Base-by-base conservation (phyloP, 2,888 invertebrate species). In the Elmis aenea region DNA sequence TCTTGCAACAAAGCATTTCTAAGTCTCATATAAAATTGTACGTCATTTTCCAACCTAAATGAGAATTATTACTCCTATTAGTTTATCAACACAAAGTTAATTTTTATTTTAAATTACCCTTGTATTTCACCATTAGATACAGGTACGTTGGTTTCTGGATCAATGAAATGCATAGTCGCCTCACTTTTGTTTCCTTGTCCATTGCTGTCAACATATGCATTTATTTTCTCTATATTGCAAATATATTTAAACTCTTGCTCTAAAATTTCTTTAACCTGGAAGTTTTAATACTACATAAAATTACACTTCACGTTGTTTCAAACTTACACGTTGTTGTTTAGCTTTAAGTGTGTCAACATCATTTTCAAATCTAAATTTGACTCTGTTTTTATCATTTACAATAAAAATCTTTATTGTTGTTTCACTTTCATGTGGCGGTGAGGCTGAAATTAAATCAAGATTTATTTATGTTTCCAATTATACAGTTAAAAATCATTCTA, bases 171-270 rank as follows among this genome's bases (percentile, higher is more conserved):
- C 9, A 75, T 71, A 27, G 69, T 67, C 26, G 78, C 70, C 38
- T 72, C 70, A 0, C 75, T 75, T 35, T 57, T 45, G 2, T 60
- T 52, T 2, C 68, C 59, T 5, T 64, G 56, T 26, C 73, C 73
- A 29, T 47, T 49, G 13, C 43, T 42, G 53, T 70, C 64, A 8
- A 54, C 62, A 15, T 65, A 64, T 1, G 66, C 67, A 25, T 69
- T 56, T 33, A 76, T 69, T 36, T 72, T 69, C 61, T 80, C 79
- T 39, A 78, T 71, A 59, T 76, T 75, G 58, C 80, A 81, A 22
- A 64, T 67, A 66, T 75, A 74, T 13, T 54, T 53, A 59, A 78
- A 75, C 2, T 67, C 67, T 1, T 60, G 48, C 13, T 69, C 61
- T 47, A 82, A 74, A 5, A 74, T 71, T 10, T 68, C 52, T 11